Base-by-base conservation (phyloP, 2,797 vertebrate species). In the Girardinus metallicus region DNA sequence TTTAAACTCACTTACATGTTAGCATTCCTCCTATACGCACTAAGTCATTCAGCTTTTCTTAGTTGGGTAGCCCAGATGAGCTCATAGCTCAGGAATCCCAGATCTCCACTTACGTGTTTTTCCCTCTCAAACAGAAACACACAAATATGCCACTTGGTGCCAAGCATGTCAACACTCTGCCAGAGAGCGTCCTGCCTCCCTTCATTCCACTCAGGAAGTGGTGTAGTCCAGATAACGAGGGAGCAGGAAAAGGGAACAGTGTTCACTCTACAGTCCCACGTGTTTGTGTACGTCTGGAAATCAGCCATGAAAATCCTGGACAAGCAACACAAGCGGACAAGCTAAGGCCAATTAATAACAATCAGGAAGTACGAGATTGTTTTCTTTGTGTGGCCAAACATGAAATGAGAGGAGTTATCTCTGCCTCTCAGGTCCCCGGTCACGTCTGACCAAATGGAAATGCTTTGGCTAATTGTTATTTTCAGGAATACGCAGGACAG, bases 321-420 rank as follows among this genome's bases (percentile, higher is more conserved):
- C 4, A 83, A 83, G 78, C 83, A 84, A 68, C 73, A 60, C 78
- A 80, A 74, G 78, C 73, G 80, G 75, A 83, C 78, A 44, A 57
- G 76, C 78, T 82, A 79, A 41, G 70, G 93, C 84, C 91, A 91
- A 95, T 96, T 97, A 96, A 95, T 96, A 96, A 85, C 93, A 93
- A 91, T 75, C 94, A 96, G 97, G 97, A 98, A 97, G 94, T 89
- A 91, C 11, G 79, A 91, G 74, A 64, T 95, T 96, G 95, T 96
- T 97, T 96, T 86, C 93, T 92, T 92, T 96, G 91, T 91, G 94
- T 83, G 94, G 95, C 94, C 93, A 92, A 96, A 96, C 93, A 94
- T 96, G 92, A 96, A 96, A 96, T 96, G 93, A 90, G 92, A 87
- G 79, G 82, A 93, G 93, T 98, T 98, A 98, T 98, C 97, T 97